Evolutionary conservation across 2,888 invertebrate genomes (phyloP).

Genomic region (Lasioglossum leucozonium): DNA sequence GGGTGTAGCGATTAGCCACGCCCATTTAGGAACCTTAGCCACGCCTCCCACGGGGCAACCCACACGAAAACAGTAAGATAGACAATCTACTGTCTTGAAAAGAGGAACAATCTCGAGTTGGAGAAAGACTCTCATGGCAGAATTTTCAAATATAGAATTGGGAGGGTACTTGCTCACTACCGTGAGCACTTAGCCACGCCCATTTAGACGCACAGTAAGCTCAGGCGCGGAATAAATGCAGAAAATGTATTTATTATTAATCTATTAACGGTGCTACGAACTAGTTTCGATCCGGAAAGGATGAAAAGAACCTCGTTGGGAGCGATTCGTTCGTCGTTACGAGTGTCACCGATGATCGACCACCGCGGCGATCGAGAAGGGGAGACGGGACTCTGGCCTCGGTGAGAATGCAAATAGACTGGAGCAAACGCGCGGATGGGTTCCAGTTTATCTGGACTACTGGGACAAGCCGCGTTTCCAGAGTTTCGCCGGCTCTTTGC

Average conservation of each 20-base stretch:
- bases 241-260: not conserved
- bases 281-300: not conserved
- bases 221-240: not conserved
- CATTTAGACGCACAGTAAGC: no score
- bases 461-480: slow-evolving; percentile 30
- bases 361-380: not conserved
- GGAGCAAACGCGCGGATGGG: not conserved
- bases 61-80: not conserved
- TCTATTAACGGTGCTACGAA: not conserved
- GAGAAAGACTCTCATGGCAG: not conserved
- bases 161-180: not conserved
- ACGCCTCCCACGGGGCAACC: not conserved
- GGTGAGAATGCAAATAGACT: not conserved
- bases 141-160: not conserved
- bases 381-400: not conserved
- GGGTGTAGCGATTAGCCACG: not conserved
- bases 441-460: slow-evolving; percentile 45
- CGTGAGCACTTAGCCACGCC: no score
- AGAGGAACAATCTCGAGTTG: no score
- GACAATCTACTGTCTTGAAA: not conserved
- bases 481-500: not conserved
- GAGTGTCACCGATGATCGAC: not conserved
- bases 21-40: not conserved
- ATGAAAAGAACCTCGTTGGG: no score
- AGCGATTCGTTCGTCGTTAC: not conserved